Percentiles rank a stretch among this genome's conserved stretches.
Evolutionary conservation across 2,113 vertebrate genomes (phyloP).

Genomic region (Hystrix cristata): DNA sequence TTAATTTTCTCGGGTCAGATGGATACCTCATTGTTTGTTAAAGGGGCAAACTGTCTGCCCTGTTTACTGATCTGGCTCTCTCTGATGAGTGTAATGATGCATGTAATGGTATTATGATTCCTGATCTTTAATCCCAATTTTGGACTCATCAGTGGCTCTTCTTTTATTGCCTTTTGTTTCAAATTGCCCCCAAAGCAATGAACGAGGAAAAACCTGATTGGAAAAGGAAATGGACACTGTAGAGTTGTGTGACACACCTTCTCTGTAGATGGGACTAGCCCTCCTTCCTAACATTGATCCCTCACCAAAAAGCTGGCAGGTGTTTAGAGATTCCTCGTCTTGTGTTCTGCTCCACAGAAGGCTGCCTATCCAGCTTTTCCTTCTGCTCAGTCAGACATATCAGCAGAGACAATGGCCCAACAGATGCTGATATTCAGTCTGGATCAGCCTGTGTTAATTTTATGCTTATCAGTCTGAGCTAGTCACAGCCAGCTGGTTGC

Average conservation of each 20-base stretch:
- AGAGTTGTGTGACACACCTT: background rate
- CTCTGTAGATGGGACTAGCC: background rate
- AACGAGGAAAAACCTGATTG: background rate
- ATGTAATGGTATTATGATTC: conserved; percentile 21
- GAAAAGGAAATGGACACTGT: background rate
- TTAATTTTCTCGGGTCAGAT: background rate
- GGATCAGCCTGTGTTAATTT: conserved; percentile 81
- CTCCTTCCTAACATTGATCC: background rate
- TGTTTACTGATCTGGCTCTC: conserved; percentile 43
- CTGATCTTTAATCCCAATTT: conserved; percentile 68
- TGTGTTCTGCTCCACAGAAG: conserved; percentile 57
- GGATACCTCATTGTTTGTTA: background rate
- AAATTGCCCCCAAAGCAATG: background rate
- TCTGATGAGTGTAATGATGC: conserved; percentile 52
- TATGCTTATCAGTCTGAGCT: conserved; percentile 79
- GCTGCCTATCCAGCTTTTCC: conserved; percentile 56
- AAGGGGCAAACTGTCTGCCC: background rate
- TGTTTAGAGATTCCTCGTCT: background rate
- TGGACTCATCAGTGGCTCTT: background rate
- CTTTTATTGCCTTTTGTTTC: conserved; percentile 28
- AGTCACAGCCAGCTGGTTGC: conserved; percentile 80
- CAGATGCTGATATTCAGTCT: conserved; percentile 82
- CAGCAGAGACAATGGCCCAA: conserved; percentile 76
- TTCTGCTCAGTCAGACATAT: conserved; percentile 78
- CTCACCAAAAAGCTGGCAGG: conserved; percentile 4